phyloP scores from a whole-genome alignment of 2,888 invertebrate genomes.

The Gandaritis pyraliata region DNA sequence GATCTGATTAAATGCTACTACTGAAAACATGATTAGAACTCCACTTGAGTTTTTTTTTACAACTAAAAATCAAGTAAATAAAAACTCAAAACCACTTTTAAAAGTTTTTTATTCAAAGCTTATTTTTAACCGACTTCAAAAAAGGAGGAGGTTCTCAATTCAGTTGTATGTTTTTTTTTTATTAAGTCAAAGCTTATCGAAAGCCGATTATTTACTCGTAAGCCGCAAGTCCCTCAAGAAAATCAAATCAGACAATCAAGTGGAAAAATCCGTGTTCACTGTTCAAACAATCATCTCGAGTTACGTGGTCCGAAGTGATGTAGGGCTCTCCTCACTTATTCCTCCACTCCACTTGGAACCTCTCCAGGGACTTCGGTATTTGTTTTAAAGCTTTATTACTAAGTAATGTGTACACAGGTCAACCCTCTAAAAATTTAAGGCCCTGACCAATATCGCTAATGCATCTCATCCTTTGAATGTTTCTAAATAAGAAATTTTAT shows the following conservation, averaged over 20 bases:
- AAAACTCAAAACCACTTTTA: too few relatives aligned
- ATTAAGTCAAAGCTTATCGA: slow-evolving; percentile 31
- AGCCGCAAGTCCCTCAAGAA: slow-evolving; percentile 68
- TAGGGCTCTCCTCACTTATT: slow-evolving; percentile 72
- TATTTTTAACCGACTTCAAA: too few relatives aligned
- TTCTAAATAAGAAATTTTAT: slow-evolving; percentile 38
- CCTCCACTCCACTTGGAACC: slow-evolving; percentile 58
- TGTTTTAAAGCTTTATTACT: slow-evolving; percentile 84
- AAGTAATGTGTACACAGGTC: slow-evolving; percentile 84
- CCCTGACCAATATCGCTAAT: slow-evolving; percentile 79
- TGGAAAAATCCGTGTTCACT: slow-evolving; percentile 82
- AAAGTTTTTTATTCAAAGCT: too few relatives aligned
- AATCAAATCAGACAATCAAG: slow-evolving; percentile 85
- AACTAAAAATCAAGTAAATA: too few relatives aligned
- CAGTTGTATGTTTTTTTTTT: neutral
- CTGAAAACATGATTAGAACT: too few relatives aligned
- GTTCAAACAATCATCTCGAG: slow-evolving; percentile 82
- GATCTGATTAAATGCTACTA: too few relatives aligned
- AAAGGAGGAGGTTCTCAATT: too few relatives aligned
- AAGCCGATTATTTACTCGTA: slow-evolving; percentile 55
- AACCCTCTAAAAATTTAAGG: slow-evolving; percentile 78
- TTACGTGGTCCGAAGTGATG: slow-evolving; percentile 75
- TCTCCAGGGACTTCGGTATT: slow-evolving; percentile 70
- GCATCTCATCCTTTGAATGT: slow-evolving; percentile 48
- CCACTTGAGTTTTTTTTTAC: too few relatives aligned